Evolutionary conservation across 1,140 invertebrate genomes (phyloP).

Genomic region (Drosophila subobscura): DNA sequence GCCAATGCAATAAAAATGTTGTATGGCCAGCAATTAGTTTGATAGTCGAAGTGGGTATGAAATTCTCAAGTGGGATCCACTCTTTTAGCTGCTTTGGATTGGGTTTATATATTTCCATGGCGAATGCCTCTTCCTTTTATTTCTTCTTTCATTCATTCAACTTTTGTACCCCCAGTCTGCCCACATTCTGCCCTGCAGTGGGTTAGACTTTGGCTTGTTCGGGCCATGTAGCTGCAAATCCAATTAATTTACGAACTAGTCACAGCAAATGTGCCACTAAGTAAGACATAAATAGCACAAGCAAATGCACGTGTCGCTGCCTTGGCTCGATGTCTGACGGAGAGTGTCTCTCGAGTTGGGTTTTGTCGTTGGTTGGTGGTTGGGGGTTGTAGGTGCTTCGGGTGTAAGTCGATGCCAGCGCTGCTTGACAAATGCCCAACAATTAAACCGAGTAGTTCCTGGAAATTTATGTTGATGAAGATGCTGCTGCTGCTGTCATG

Average conservation of each 20-base stretch:
- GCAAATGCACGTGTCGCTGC: slow-evolving; percentile 13
- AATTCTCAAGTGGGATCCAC: slow-evolving; percentile 1
- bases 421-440: slow-evolving; percentile 73
- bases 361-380: too few species aligned
- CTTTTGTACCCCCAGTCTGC: slow-evolving; percentile 6
- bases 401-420: slow-evolving; percentile 18
- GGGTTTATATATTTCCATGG: neutral
- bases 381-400: slow-evolving; percentile 22
- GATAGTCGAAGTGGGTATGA: slow-evolving; percentile 40
- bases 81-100: slow-evolving; percentile 13
- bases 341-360: slow-evolving; percentile 30
- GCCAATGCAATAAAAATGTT: slow-evolving; percentile 54
- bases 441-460: slow-evolving; percentile 72
- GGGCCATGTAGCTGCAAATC: slow-evolving; percentile 77
- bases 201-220: slow-evolving; percentile 23
- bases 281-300: slow-evolving; percentile 79
- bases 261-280: slow-evolving; percentile 75
- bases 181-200: slow-evolving; percentile 1
- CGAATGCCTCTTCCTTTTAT: neutral
- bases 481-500: slow-evolving; percentile 36
- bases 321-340: neutral
- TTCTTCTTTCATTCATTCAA: slow-evolving; percentile 17
- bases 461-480: slow-evolving; percentile 31
- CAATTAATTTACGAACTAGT: slow-evolving; percentile 81
- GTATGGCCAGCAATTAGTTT: slow-evolving; percentile 69